Percentiles rank a stretch among this genome's conserved stretches.
Evolutionary conservation across 2,113 vertebrate species (phyloP).

Genomic region (Mixornis gularis): DNA sequence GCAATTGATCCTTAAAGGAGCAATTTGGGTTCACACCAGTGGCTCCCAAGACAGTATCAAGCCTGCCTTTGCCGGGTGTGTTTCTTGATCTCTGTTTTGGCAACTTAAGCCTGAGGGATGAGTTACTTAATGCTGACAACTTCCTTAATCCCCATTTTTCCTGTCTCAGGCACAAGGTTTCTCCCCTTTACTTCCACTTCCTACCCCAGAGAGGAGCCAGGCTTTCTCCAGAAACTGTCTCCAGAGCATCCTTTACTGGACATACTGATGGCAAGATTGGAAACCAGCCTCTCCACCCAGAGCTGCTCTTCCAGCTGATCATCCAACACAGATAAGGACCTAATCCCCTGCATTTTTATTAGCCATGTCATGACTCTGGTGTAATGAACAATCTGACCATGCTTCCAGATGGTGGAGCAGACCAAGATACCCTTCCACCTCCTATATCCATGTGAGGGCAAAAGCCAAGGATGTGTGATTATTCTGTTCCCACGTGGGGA

Average conservation of each 20-base stretch:
- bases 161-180: background rate
- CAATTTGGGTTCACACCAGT: background rate
- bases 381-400: background rate
- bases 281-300: background rate
- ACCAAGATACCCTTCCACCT: background rate
- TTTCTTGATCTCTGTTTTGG: background rate
- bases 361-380: background rate
- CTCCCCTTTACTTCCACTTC: background rate
- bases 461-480: background rate
- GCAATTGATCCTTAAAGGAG: background rate
- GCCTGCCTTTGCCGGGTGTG: background rate
- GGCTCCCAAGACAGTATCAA: background rate
- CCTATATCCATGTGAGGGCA: background rate
- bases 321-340: background rate
- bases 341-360: background rate
- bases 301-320: background rate
- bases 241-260: fast-evolving
- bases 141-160: background rate
- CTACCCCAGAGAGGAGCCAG: background rate
- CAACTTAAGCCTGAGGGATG: background rate
- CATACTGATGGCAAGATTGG: background rate
- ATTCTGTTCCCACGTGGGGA: background rate
- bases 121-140: background rate
- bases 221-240: background rate
- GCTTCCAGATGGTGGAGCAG: background rate